Evolutionary conservation across 2,888 invertebrate genomes (phyloP), one percentile per base, ranked within the genome.

Genomic region (Tiphia femorata): DNA sequence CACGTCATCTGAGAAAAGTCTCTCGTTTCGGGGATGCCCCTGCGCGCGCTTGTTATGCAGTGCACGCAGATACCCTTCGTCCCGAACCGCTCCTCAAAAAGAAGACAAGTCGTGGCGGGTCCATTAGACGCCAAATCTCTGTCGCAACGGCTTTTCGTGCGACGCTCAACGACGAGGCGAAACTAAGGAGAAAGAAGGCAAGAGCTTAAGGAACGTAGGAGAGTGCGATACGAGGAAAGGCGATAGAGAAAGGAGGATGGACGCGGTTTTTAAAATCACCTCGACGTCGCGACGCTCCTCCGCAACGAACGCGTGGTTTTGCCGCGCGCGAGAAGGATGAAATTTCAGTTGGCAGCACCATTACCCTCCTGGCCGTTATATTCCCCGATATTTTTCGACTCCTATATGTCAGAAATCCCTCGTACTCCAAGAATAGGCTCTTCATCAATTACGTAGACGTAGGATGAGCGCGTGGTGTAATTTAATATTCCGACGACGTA

Each of bases 241-340:
- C 20, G 16, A 37, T 29, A 47, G 57, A 40, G 48, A 12, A 51
- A 65, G 62, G 54, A 14, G 60, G 49, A 59, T 16, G 19, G 6
- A 67, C 64, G 43, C 58, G 64, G 70, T n/a, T n/a, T n/a, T n/a
- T n/a, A 64, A 72, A 72, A 73, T 74, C 72, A 58, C 66, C 65
- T 70, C 55, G 58, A 56, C 61, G 61, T 62, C 61, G 61, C 40
- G 37, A 51, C 38, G 16, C n/a, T 7, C 17, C 16, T 29, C 16
- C 29, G 29, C 27, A 17, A 10, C 7, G 17, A 29, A 21, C 14
- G 21, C 37, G 37, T 16, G 10, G 37, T 16, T 16, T 8, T 10
- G 19, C 17, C 14, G 3, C 29, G 40, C 30, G 41, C 23, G 14
- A 14, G 50, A 19, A 37, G 58, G 58, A 70, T 62, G 64, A 70